These are phyloP conservation scores for Gambusia affinis DNA, from an alignment of 2,113 vertebrate species.

Conservation along the genomic window DNA sequence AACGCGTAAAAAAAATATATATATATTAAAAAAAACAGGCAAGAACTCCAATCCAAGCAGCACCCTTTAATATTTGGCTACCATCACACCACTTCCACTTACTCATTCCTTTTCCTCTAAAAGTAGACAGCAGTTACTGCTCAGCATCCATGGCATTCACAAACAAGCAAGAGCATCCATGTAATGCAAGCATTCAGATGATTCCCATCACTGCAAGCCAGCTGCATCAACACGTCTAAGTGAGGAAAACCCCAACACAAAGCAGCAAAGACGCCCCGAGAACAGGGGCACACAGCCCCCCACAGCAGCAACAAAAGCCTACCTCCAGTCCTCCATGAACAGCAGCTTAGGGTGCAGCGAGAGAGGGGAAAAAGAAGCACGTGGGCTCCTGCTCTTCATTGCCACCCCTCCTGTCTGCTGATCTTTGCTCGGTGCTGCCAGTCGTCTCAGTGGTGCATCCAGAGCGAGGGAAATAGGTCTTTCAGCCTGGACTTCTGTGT, in stretches of 20 bases:
- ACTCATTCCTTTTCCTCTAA: not conserved
- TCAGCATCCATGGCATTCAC: conserved; percentile 21
- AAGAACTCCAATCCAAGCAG: conserved; percentile 15
- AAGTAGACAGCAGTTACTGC: conserved; percentile 11
- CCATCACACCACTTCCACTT: conserved; percentile 15
- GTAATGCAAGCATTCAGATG: conserved; percentile 19
- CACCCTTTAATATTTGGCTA: conserved; percentile 11
- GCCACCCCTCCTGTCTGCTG: conserved; percentile 34
- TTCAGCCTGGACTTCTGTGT: conserved; percentile 9
- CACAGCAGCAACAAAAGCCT: conserved; percentile 74
- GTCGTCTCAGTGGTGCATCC: conserved; percentile 22
- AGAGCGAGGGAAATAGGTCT: conserved; percentile 6
- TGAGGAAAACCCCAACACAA: conserved; percentile 49
- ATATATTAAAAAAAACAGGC: conserved; percentile 15
- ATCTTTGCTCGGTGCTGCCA: conserved; percentile 13
- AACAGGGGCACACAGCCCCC: conserved; percentile 40
- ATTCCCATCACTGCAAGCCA: conserved; percentile 12
- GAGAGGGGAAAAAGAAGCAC: conserved; percentile 55
- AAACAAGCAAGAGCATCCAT: conserved; percentile 29
- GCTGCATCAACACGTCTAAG: conserved; percentile 20
- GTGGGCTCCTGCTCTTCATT: conserved; percentile 55
- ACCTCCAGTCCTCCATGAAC: conserved; percentile 74
- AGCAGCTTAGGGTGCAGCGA: conserved; percentile 55
- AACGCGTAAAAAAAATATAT: not conserved
- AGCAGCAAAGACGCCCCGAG: conserved; percentile 15